These are phyloP conservation scores for Ardeotis arabs DNA, from an alignment of 2,113 vertebrate species.

Conservation along the genomic window DNA sequence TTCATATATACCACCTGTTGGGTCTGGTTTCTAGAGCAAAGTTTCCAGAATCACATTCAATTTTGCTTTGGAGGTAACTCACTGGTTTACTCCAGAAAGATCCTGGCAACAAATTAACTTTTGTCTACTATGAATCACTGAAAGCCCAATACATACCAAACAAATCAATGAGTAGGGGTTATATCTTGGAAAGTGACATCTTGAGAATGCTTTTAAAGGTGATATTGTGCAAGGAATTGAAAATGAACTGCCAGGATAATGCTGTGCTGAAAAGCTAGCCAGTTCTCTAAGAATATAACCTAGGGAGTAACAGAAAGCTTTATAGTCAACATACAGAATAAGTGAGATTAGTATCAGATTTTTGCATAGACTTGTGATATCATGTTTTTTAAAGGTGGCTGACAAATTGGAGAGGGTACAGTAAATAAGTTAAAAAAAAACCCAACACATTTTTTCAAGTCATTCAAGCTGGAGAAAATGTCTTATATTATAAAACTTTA, in stretches of 20 bases:
- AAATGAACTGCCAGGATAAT: not conserved
- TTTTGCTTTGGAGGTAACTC: not conserved
- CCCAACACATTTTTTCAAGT: not conserved
- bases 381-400: not conserved
- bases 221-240: not conserved
- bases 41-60: not conserved
- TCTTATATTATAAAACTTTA: not conserved
- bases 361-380: not conserved
- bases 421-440: not conserved
- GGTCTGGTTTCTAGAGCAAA: not conserved
- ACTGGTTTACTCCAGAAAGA: not conserved
- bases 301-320: not conserved
- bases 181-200: not conserved
- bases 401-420: not conserved
- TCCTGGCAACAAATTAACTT: not conserved
- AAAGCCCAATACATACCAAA: not conserved
- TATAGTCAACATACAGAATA: not conserved
- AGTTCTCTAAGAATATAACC: not conserved
- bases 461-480: not conserved
- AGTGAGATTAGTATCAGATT: not conserved
- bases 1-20: not conserved
- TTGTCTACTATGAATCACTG: not conserved
- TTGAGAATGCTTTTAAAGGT: not conserved
- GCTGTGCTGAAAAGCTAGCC: fast-evolving
- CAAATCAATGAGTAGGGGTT: not conserved